Percentiles rank a stretch among this genome's conserved stretches.
Conservation (phyloP, 2,888 invertebrate species). For the Heliconius ismenius region DNA sequence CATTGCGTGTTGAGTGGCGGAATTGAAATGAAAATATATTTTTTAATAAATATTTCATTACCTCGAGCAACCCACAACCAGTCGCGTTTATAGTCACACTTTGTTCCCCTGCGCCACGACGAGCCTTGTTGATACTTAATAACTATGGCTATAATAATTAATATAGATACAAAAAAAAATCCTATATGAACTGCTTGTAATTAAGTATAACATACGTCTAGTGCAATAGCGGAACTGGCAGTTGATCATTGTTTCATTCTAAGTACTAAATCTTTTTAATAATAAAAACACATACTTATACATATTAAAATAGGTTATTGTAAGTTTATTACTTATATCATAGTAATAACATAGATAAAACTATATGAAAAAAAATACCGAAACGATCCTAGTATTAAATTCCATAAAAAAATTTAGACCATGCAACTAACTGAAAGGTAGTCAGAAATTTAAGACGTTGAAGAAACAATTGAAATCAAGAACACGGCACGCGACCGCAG, state of each 20-base stretch:
- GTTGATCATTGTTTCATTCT: background rate
- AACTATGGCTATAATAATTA: background rate
- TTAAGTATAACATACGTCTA: background rate
- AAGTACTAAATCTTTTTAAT: background rate
- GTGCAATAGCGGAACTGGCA: background rate
- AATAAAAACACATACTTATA: background rate
- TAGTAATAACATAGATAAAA: background rate
- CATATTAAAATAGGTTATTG: no score
- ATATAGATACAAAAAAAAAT: background rate
- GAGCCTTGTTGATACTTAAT: no score
- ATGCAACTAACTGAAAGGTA: slow-evolving; percentile 20
- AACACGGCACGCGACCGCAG: slow-evolving; percentile 71
- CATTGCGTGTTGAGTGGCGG: no score
- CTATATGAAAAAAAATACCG: background rate
- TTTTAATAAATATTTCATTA: no score
- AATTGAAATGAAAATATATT: no score
- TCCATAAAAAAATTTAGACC: slow-evolving; percentile 1
- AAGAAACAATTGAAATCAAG: slow-evolving; percentile 61
- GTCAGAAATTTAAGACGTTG: slow-evolving; percentile 41
- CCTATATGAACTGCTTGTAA: background rate
- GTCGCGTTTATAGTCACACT: no score
- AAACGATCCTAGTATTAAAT: background rate
- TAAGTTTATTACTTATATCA: background rate
- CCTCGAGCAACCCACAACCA: no score
- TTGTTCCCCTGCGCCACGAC: no score